Conservation (phyloP, 2,113 vertebrate species). For the Mirounga angustirostris region DNA sequence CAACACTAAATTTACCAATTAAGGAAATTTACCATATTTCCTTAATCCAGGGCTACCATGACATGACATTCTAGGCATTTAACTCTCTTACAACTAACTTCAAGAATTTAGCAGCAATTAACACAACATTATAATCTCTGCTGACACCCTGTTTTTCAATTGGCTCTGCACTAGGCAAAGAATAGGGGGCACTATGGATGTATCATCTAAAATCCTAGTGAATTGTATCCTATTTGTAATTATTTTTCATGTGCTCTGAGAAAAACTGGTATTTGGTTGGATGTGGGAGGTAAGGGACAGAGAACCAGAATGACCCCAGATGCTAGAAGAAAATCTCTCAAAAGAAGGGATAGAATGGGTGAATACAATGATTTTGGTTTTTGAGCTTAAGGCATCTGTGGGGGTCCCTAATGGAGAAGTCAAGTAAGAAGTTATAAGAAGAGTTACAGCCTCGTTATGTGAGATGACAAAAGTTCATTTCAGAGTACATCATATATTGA, state of each 20-base stretch:
- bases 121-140: neutral
- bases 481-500: neutral
- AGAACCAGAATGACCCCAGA: neutral
- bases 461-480: slow-evolving; percentile 24
- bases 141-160: neutral
- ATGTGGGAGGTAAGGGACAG: neutral
- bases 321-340: neutral
- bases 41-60: neutral
- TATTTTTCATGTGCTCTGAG: neutral
- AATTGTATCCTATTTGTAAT: neutral
- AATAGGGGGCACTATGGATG: neutral
- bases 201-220: neutral
- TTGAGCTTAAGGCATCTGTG: neutral
- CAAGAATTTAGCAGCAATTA: neutral
- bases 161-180: neutral
- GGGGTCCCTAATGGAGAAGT: neutral
- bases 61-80: neutral
- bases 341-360: neutral
- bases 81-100: neutral
- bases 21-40: no score
- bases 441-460: neutral
- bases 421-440: neutral
- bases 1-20: neutral
- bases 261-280: neutral
- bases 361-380: neutral